Evolutionary conservation across 2,888 invertebrate species (phyloP), one percentile per base, ranked within the genome.

Genomic region (Drosophila cyrtoloma): DNA sequence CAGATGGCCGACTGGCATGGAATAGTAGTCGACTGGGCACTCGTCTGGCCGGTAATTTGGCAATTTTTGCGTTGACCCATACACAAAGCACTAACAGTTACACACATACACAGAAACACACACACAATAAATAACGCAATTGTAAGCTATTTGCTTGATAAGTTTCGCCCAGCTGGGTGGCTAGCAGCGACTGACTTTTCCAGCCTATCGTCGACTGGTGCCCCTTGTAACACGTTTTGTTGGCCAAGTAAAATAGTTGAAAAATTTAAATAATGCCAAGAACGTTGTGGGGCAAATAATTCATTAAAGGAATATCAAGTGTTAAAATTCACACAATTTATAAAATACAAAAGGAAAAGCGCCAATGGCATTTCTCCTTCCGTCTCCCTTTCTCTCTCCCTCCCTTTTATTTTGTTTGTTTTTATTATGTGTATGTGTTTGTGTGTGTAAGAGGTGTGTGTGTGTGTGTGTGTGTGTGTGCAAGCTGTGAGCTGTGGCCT

Each of bases 261-360:
- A 90, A 90, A 88, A 86, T 90, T 83, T 86, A 90, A 86, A 86
- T 90, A 88, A 88, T 79, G 63, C 81, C 70, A 59, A 53, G 62
- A 79, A 82, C 67, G 70, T 75, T 81, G 71, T 65, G 61, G 68
- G 86, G 64, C 75, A 76, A 89, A 88, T 85, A 90, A 90, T 86
- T 86, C 82, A 86, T 86, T 86, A 90, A 86, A 86, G 81, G 90
- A 86, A 88, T 88, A 88, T 90, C 87, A 86, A 86, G 86, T 86
- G 86, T 90, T 86, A 89, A 86, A 89, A 90, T 90, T 86, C 86
- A 90, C 86, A 90, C 86, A 90, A 90, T 90, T 86, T 88, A 60
- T 71, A 71, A 78, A 86, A 81, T 70, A 84, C 71, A 85, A 87
- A 79, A 82, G 75, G 70, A 73, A 87, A 79, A 77, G 63, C 57